Evolutionary conservation across 2,888 invertebrate genomes (phyloP).

Genomic region (Synergus japonicus): DNA sequence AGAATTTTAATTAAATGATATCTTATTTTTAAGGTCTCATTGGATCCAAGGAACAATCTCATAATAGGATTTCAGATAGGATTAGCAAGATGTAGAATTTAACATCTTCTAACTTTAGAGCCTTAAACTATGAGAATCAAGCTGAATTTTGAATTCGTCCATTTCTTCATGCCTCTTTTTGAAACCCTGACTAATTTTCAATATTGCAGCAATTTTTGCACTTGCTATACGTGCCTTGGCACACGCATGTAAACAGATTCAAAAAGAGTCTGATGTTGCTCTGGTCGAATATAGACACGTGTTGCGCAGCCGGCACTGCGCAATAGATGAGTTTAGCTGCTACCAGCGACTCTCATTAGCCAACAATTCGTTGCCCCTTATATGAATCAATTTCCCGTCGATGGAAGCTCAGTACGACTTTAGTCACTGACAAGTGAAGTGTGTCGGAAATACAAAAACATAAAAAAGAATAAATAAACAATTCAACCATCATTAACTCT

Average conservation of each 20-base stretch:
- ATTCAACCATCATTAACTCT: background rate
- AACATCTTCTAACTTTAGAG: too few species aligned
- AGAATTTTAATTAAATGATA: too few species aligned
- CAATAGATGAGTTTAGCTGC: constrained; percentile 39
- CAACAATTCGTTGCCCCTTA: constrained; percentile 47
- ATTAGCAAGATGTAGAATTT: too few species aligned
- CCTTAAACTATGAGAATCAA: background rate
- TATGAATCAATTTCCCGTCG: constrained; percentile 54
- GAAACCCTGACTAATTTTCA: background rate
- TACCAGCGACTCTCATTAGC: constrained; percentile 20
- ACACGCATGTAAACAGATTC: constrained; percentile 20
- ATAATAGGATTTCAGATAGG: too few species aligned
- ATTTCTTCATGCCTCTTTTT: background rate
- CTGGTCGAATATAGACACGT: constrained; percentile 63
- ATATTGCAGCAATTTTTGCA: background rate
- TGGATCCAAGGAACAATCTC: too few species aligned
- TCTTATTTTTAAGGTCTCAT: too few species aligned
- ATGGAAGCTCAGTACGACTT: constrained; percentile 65
- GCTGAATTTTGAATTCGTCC: background rate
- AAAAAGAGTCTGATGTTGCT: too few species aligned
- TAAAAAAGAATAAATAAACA: background rate
- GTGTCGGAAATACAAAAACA: constrained; percentile 41
- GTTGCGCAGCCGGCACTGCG: constrained; percentile 67
- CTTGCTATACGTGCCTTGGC: constrained; percentile 8
- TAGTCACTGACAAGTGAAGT: constrained; percentile 62